A percentile compares a stretch with the other conserved stretches of the same genome.
Conservation (phyloP, 2,797 vertebrate genomes). For the Amazona finschi region DNA sequence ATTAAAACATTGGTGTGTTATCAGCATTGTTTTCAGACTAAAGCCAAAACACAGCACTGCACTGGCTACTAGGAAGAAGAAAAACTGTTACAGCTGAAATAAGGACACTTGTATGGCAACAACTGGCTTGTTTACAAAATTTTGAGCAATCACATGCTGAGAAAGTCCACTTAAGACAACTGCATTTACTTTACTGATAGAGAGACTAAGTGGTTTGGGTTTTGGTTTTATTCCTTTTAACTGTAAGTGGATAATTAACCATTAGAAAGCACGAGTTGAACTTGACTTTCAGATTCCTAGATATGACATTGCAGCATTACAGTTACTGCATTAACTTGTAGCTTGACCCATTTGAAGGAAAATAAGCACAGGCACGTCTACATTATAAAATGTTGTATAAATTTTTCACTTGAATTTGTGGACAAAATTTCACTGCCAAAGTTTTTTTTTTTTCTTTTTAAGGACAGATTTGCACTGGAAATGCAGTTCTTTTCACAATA, state of each 20-base stretch:
- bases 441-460: neutral
- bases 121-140: slow-evolving; percentile 12
- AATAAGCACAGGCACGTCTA: neutral
- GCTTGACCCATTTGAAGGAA: neutral
- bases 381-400: neutral
- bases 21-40: neutral
- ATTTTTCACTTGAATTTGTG: neutral
- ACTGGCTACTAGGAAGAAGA: neutral
- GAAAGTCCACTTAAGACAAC: slow-evolving; percentile 12
- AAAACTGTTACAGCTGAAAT: neutral
- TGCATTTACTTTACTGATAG: neutral
- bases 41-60: neutral
- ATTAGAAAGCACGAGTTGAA: neutral
- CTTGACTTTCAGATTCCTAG: neutral
- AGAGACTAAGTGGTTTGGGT: neutral
- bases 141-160: neutral
- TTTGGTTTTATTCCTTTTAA: neutral
- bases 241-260: neutral
- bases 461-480: neutral
- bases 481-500: neutral
- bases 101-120: neutral
- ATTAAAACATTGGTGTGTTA: neutral
- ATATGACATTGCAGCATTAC: neutral
- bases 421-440: neutral
- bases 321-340: neutral